These are phyloP conservation scores for Scolopax bukidnonensis DNA, from an alignment of 2,797 vertebrate species.

Conservation along the genomic window DNA sequence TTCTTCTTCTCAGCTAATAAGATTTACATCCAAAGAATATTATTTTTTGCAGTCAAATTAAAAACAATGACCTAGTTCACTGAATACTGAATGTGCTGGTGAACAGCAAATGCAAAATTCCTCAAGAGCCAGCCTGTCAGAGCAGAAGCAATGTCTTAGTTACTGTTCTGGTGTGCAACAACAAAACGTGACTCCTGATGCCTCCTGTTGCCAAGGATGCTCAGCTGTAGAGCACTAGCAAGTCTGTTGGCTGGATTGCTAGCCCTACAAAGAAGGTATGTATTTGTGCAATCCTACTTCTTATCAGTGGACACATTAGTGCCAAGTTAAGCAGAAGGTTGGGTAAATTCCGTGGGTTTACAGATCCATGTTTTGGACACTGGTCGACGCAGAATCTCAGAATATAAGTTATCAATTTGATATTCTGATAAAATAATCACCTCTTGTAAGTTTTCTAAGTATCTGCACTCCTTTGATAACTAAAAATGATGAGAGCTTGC, in stretches of 20 bases:
- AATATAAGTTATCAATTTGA: neutral
- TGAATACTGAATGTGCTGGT: neutral
- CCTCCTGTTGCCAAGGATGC: neutral
- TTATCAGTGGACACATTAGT: neutral
- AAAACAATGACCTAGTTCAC: neutral
- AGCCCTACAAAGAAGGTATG: neutral
- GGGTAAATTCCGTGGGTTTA: neutral
- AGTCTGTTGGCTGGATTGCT: neutral
- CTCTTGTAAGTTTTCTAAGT: neutral
- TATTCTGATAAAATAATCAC: neutral
- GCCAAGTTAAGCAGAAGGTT: neutral
- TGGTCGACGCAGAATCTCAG: neutral
- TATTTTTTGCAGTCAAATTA: neutral
- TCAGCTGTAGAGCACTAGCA: neutral
- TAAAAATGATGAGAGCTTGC: neutral
- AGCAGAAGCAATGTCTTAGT: neutral
- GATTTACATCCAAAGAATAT: neutral
- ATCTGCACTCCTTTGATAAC: neutral
- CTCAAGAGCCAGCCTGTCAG: neutral
- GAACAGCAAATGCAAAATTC: neutral
- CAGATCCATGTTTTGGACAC: neutral
- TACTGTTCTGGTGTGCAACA: neutral
- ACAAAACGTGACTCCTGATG: neutral
- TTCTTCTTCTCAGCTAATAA: neutral
- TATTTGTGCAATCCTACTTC: neutral